Base-by-base conservation (phyloP, 2,113 vertebrate genomes). In the Misgurnus anguillicaudatus region DNA sequence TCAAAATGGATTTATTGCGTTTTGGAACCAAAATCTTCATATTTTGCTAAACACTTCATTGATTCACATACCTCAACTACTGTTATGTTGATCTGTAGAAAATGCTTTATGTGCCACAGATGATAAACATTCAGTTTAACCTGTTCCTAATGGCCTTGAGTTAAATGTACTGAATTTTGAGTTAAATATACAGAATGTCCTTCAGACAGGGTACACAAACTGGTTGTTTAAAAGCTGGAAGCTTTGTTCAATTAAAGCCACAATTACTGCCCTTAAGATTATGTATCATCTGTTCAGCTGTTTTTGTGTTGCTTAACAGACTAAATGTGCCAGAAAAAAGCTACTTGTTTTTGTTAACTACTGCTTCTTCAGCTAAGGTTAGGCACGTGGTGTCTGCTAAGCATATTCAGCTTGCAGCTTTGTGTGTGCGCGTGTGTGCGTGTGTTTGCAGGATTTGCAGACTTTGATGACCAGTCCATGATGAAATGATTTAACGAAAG, bases 291-390 rank as follows among this genome's bases (percentile, higher is more conserved):
- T 42, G 8, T 42, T 60, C 11, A 10, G 13, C 51, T 71, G 17
- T 39, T 53, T 51, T 71, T 39, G 9, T 39, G 38, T 58, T 42
- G 38, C 3, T 13, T 24, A 19, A 7, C 70, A 42, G n/a, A 72
- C 10, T 24, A 19, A 72, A 72, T 21, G 38, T 73, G 70, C 70
- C 70, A 72, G 58, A 39, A 72, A 58, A 72, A n/a, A 58, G 69
- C 51, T 21, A 21, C 57, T 58, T 72, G 11, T 60, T 58, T 42
- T 4, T 42, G 38, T 72, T 42, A 10, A 24, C 70, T 42, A 19
- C 14, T 7, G 13, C 36, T 73, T 5, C 65, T 47, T 67, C 19
- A 73, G n/a, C 41, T 66, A 58, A 58, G 53, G 36, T 10, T 17
- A 21, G 38, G n/a, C 70, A 73, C 70, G 38, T 72, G 68, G 36